phyloP scores from a whole-genome alignment of 2,888 invertebrate species.

The Tachina fera region DNA sequence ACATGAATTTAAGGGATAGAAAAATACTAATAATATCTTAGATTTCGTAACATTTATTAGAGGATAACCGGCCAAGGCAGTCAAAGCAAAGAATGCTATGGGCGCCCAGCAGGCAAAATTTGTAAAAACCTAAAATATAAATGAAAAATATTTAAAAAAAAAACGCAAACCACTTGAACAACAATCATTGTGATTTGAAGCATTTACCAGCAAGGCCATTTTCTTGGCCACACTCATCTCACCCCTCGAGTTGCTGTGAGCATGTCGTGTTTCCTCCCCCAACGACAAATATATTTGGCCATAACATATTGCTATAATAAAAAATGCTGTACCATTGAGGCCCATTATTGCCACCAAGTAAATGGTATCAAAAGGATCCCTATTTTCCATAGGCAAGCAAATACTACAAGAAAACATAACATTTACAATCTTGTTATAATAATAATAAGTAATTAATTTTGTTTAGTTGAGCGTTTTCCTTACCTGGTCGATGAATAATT shows the following conservation, averaged over 20 bases:
- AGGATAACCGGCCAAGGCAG: constrained; percentile 92
- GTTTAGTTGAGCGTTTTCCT: constrained; percentile 44
- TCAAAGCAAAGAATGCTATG: constrained; percentile 93
- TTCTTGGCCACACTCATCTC: constrained; percentile 92
- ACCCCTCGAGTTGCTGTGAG: constrained; percentile 84
- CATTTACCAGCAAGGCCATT: constrained; percentile 91
- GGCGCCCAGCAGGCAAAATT: constrained; percentile 94
- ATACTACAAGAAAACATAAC: constrained; percentile 85
- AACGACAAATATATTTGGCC: constrained; percentile 93
- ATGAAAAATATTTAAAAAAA: neutral
- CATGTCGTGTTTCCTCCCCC: constrained; percentile 86
- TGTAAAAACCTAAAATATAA: constrained; percentile 85
- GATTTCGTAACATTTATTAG: constrained; percentile 92
- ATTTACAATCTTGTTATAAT: neutral
- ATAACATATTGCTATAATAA: constrained; percentile 92
- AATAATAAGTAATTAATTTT: neutral
- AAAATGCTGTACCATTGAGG: constrained; percentile 91
- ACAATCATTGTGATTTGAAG: neutral
- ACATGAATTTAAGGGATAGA: constrained; percentile 95
- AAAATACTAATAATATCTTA: constrained; percentile 93
- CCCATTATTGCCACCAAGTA: constrained; percentile 90
- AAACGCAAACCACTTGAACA: neutral
- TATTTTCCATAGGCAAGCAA: constrained; percentile 93
- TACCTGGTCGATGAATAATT: constrained; percentile 93
- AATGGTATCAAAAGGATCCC: constrained; percentile 87